Percentiles rank a stretch among this genome's conserved stretches.
phyloP scores from a whole-genome alignment of 2,888 invertebrate genomes.

The Cinara cedri region DNA sequence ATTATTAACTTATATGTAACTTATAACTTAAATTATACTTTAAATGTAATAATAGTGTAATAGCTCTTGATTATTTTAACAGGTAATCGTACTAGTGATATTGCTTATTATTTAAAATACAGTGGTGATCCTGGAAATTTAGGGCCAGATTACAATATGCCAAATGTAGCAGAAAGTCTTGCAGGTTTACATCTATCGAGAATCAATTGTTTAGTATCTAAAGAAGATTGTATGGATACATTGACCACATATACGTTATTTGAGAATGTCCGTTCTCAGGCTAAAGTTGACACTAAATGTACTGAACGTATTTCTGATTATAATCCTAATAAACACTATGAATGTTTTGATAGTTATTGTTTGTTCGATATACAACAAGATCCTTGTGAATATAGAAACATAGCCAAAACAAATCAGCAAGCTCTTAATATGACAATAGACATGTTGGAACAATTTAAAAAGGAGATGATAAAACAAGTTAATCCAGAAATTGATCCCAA shows the following conservation, averaged over 20 bases:
- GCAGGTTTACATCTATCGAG: conserved; percentile 34
- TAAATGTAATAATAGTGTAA: too few species aligned
- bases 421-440: not conserved
- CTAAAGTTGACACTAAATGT: conserved; percentile 27
- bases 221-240: conserved; percentile 43
- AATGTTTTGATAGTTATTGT: conserved; percentile 48
- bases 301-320: conserved; percentile 6
- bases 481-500: not conserved
- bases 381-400: conserved; percentile 52
- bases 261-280: conserved; percentile 35
- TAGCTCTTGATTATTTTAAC: not conserved
- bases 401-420: conserved; percentile 40
- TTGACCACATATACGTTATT: conserved; percentile 10
- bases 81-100: conserved; percentile 52
- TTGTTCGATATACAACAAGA: conserved; percentile 54
- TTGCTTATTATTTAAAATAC: conserved; percentile 33
- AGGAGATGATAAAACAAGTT: conserved; percentile 22
- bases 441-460: conserved; percentile 19
- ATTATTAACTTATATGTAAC: not conserved
- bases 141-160: conserved; percentile 37
- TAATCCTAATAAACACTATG: not conserved
- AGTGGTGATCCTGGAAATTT: conserved; percentile 20
- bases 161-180: not conserved
- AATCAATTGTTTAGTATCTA: conserved; percentile 23
- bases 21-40: not conserved